These are phyloP conservation scores for Stratiolaelaps scimitus DNA, from an alignment of 1,140 invertebrate species.

Conservation along the genomic window DNA sequence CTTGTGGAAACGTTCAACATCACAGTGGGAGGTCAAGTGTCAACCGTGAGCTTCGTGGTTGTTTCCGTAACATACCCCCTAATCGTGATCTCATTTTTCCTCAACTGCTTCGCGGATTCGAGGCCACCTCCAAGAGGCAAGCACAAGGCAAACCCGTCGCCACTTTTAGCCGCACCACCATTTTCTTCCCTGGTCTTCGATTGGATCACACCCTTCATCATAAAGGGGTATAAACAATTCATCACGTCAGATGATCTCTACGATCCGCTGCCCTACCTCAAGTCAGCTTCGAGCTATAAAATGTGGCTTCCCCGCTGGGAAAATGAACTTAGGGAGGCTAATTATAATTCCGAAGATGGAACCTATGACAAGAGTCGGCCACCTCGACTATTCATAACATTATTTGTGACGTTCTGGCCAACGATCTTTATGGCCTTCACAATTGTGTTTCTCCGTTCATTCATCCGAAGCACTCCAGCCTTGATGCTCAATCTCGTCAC, in stretches of 20 bases:
- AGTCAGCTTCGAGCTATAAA: conserved; percentile 5
- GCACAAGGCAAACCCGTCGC: neutral
- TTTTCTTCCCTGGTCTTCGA: conserved; percentile 5
- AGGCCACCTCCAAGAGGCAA: conserved; percentile 29
- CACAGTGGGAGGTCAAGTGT: neutral
- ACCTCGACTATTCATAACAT: neutral
- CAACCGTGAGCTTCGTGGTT: neutral
- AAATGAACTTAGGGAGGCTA: neutral
- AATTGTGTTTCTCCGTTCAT: neutral
- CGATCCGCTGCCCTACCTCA: conserved; percentile 11
- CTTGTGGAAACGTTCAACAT: neutral
- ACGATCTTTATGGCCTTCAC: neutral
- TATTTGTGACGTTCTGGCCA: conserved; percentile 8
- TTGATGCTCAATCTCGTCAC: neutral
- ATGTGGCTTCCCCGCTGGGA: neutral
- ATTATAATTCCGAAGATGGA: conserved; percentile 15
- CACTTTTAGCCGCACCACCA: neutral
- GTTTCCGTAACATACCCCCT: conserved; percentile 43
- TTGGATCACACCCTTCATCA: conserved; percentile 20
- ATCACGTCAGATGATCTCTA: neutral
- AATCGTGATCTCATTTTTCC: conserved; percentile 55
- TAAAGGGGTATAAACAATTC: conserved; percentile 1
- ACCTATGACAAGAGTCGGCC: neutral
- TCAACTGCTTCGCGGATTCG: conserved; percentile 67
- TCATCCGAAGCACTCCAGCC: conserved; percentile 2